Conservation (phyloP, 35 echinoderm and acorn worm species). For the Ophiothrix spiculata region DNA sequence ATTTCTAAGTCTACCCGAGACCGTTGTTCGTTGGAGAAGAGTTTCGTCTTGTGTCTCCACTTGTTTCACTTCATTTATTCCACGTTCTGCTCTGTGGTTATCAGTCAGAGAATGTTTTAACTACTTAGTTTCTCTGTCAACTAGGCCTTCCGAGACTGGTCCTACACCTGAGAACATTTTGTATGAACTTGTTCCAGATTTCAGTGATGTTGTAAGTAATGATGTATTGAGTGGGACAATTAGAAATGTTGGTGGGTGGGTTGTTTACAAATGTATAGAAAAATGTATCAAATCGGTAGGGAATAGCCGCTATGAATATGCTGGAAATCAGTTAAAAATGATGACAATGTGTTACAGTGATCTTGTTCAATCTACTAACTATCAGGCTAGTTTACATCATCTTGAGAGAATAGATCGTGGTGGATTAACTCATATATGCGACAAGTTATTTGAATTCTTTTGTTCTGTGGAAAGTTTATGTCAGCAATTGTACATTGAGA, state of each 20-base stretch:
- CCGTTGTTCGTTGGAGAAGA: not conserved
- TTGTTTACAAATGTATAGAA: not conserved
- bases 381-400: not conserved
- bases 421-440: not conserved
- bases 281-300: not conserved
- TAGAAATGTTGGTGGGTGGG: not conserved
- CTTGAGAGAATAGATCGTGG: not conserved
- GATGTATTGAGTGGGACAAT: not conserved
- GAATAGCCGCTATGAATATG: not conserved
- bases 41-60: not conserved
- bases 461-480: not conserved
- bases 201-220: not conserved
- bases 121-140: not conserved
- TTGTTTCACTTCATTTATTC: not conserved
- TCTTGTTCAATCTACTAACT: not conserved
- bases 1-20: not conserved
- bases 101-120: not conserved
- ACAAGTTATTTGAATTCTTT: not conserved
- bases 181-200: not conserved
- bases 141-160: not conserved
- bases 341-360: not conserved
- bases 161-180: not conserved
- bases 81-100: not conserved
- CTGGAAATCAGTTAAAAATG: not conserved
- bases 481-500: not conserved